Evolutionary conservation across 2,888 invertebrate species (phyloP).

Genomic region (Tupiocoris notatus): DNA sequence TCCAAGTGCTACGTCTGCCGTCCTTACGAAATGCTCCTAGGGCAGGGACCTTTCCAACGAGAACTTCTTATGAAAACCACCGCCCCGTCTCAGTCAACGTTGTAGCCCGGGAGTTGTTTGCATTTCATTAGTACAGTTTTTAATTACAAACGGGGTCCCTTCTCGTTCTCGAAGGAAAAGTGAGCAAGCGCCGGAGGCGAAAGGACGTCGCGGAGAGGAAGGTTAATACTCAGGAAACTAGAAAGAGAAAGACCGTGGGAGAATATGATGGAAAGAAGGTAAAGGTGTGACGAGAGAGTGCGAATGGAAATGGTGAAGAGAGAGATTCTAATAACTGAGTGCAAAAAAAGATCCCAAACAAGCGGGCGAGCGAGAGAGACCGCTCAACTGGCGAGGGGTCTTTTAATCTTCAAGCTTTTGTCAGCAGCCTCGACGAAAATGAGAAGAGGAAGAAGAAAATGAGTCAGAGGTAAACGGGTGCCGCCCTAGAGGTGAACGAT

Average conservation of each 20-base stretch:
- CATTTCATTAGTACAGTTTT: conserved; percentile 43
- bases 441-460: conserved; percentile 13
- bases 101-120: conserved; percentile 30
- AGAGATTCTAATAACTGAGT: conserved; percentile 38
- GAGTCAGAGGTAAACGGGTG: not conserved
- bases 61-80: conserved; percentile 23
- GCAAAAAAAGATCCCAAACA: conserved; percentile 32
- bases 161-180: not conserved
- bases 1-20: not conserved
- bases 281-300: conserved; percentile 13
- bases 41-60: not conserved
- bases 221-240: not conserved
- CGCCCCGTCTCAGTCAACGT: not conserved
- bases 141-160: conserved; percentile 35
- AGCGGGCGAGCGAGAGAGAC: not conserved
- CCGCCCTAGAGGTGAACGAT: not conserved
- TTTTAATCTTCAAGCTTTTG: conserved; percentile 42
- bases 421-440: conserved; percentile 3
- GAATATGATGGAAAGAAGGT: conserved; percentile 7
- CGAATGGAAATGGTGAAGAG: not conserved
- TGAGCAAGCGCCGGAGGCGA: not conserved
- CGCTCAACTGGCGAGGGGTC: conserved; percentile 2
- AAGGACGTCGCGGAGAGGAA: not conserved
- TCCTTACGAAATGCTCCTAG: not conserved
- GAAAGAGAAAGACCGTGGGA: not conserved